Percentiles rank a stretch among this genome's conserved stretches.
Conservation (phyloP, 2,797 vertebrate species). For the Sorex maritimensis region DNA sequence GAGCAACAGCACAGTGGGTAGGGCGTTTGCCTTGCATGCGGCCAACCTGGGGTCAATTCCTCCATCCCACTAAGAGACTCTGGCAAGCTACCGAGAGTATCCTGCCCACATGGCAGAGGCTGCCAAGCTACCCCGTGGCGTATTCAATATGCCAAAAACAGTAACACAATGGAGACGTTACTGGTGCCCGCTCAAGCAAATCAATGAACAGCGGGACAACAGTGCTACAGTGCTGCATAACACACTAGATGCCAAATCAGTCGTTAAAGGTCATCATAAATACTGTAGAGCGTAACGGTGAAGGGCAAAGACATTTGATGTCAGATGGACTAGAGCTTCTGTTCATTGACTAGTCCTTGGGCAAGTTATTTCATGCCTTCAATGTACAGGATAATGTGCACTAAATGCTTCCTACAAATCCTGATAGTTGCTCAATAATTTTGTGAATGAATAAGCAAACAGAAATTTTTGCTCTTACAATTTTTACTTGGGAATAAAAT, state of each 20-base stretch:
- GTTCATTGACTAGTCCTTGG: neutral
- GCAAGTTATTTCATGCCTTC: neutral
- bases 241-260: slow-evolving; percentile 3
- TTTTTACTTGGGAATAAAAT: neutral
- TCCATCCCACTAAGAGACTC: no score
- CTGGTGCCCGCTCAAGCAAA: no score
- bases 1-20: no score
- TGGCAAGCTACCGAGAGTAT: no score
- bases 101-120: no score
- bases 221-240: neutral
- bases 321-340: neutral
- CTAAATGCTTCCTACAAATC: neutral
- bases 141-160: no score
- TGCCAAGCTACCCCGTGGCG: no score
- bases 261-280: neutral
- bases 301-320: neutral
- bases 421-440: neutral
- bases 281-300: neutral
- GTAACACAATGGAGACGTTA: no score
- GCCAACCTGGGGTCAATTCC: no score
- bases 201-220: no score
- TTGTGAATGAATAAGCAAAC: neutral
- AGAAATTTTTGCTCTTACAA: slow-evolving; percentile 15
- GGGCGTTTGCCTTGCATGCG: no score
- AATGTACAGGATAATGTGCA: neutral